Evolutionary conservation across 2,113 vertebrate species (phyloP).

Genomic region (Glaucomys volans): DNA sequence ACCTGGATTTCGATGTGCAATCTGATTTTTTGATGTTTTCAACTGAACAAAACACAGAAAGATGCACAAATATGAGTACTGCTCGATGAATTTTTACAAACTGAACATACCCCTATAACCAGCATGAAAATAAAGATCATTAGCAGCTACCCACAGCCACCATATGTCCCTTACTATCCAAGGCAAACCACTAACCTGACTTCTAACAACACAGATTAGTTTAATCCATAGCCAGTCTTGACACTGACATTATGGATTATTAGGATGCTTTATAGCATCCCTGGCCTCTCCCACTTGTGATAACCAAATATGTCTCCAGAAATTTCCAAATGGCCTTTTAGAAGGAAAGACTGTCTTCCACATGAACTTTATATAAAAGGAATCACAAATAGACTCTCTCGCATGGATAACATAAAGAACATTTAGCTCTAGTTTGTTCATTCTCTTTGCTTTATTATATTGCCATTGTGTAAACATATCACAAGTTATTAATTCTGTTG

Average conservation of each 20-base stretch:
- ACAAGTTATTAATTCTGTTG: background rate
- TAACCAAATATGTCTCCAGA: background rate
- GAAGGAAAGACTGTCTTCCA: background rate
- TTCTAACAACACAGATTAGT: background rate
- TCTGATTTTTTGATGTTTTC: no score
- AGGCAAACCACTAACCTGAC: background rate
- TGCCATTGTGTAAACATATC: background rate
- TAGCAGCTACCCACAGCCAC: background rate
- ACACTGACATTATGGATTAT: background rate
- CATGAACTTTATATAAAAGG: background rate
- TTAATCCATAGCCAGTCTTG: background rate
- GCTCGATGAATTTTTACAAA: constrained; percentile 16
- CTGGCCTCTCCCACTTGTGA: background rate
- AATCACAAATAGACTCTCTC: background rate
- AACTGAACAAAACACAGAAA: no score
- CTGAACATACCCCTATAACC: background rate
- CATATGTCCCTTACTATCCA: background rate
- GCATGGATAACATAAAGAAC: background rate
- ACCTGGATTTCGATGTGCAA: no score
- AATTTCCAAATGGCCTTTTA: background rate
- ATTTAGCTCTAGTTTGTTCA: background rate
- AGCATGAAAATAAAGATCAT: constrained; percentile 4
- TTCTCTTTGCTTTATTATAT: background rate
- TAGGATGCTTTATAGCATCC: background rate
- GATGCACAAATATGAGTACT: background rate